phyloP scores from a whole-genome alignment of 2,113 vertebrate species.

The Gobio gobio region DNA sequence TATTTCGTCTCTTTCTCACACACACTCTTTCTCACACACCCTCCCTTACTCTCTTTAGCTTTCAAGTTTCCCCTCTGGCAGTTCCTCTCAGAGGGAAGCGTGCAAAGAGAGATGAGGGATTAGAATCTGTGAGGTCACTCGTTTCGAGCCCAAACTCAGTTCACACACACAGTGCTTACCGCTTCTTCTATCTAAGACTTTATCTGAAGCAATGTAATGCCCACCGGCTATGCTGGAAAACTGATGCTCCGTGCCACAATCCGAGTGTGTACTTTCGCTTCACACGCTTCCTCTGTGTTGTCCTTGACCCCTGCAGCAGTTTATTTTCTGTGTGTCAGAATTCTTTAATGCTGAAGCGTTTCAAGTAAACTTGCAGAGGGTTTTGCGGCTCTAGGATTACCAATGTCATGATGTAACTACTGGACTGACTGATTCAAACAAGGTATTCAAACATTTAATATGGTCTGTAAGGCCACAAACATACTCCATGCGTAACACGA shows the following conservation, averaged over 20 bases:
- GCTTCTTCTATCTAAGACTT: constrained; percentile 58
- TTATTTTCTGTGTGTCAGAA: constrained; percentile 13
- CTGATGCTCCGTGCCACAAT: constrained; percentile 6
- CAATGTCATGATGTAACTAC: constrained; percentile 45
- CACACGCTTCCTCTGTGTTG: constrained; percentile 5
- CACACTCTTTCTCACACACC: constrained; percentile 21
- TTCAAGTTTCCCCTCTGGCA: constrained; percentile 67
- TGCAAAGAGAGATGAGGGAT: constrained; percentile 58
- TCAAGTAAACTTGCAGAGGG: constrained; percentile 27
- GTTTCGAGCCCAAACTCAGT: constrained; percentile 61
- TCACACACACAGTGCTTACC: constrained; percentile 59
- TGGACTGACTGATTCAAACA: constrained; percentile 71
- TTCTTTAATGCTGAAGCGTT: not conserved
- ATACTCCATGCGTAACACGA: constrained; percentile 54
- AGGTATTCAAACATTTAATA: constrained; percentile 62
- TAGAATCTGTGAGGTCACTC: constrained; percentile 68
- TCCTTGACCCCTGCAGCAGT: constrained; percentile 29
- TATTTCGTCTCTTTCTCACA: constrained; percentile 37
- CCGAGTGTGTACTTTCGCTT: constrained; percentile 27
- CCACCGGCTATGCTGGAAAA: constrained; percentile 24
- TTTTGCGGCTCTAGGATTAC: constrained; percentile 36
- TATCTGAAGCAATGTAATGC: constrained; percentile 23
- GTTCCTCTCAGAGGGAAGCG: constrained; percentile 59
- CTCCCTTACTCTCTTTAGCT: constrained; percentile 57
- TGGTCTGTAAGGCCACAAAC: constrained; percentile 61